These are phyloP conservation scores for Bostrychus sinensis DNA, from an alignment of 2,113 vertebrate species.

Conservation along the genomic window DNA sequence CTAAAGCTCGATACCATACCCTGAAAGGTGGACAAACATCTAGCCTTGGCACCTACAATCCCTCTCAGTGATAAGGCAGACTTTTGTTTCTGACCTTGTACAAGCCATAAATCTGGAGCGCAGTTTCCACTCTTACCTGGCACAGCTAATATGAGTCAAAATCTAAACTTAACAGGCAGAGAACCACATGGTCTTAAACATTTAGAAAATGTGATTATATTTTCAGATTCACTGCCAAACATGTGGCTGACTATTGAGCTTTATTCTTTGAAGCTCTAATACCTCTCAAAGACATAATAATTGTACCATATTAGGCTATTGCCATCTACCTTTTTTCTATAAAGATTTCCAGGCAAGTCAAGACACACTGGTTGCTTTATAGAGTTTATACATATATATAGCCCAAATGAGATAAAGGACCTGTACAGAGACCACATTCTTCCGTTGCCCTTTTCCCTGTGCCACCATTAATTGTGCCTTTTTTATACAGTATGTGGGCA, in stretches of 20 bases:
- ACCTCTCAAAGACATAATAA: slow-evolving; percentile 4
- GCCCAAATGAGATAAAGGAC: slow-evolving; percentile 27
- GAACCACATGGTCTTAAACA: slow-evolving; percentile 15
- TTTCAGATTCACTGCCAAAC: slow-evolving; percentile 17
- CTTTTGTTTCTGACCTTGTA: slow-evolving; percentile 18
- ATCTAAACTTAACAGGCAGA: not conserved
- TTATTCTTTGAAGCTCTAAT: slow-evolving; percentile 1
- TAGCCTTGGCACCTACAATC: no score
- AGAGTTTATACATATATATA: not conserved
- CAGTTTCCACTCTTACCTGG: not conserved
- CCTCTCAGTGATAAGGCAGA: slow-evolving; percentile 37
- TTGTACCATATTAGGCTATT: not conserved
- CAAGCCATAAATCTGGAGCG: slow-evolving; percentile 12
- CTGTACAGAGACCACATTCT: slow-evolving; percentile 42
- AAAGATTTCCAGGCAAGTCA: not conserved
- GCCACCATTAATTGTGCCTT: slow-evolving; percentile 61
- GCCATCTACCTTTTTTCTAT: not conserved
- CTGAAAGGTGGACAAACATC: no score
- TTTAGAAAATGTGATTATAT: not conserved
- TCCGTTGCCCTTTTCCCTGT: slow-evolving; percentile 47
- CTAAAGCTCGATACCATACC: not conserved
- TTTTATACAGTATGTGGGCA: slow-evolving; percentile 63
- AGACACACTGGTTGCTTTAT: not conserved
- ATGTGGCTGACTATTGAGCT: slow-evolving; percentile 16
- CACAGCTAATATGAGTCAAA: not conserved